Evolutionary conservation across 2,113 vertebrate genomes (phyloP).

Genomic region (Corythornis vintsioides): DNA sequence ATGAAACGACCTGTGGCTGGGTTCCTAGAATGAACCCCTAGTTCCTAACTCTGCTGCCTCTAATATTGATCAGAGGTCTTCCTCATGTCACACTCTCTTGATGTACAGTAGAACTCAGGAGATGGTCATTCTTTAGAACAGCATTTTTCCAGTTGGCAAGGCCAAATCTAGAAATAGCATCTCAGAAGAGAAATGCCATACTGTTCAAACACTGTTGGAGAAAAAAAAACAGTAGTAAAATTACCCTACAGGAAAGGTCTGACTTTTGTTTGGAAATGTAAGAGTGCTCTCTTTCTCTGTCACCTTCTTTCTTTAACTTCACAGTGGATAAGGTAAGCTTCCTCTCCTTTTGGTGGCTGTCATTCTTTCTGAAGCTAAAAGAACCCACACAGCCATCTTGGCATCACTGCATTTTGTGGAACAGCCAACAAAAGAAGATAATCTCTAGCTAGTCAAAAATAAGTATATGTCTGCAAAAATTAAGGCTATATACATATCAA

Average conservation of each 20-base stretch:
- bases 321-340: not conserved
- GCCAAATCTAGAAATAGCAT: not conserved
- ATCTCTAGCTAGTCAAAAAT: not conserved
- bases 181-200: not conserved
- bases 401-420: not conserved
- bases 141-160: not conserved
- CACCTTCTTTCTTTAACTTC: not conserved
- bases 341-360: not conserved
- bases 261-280: not conserved
- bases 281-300: not conserved
- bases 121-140: not conserved
- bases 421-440: not conserved
- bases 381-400: fast-evolving
- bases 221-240: not conserved
- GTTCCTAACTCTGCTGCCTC: not conserved
- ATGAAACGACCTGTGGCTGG: not conserved
- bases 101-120: not conserved
- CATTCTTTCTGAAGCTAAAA: not conserved
- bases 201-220: not conserved
- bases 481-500: not conserved
- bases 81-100: not conserved
- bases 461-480: not conserved
- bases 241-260: not conserved
- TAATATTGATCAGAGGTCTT: not conserved
- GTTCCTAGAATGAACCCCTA: not conserved